Conservation (phyloP, 2,888 invertebrate genomes). For the Tryphoninae sp. region DNA sequence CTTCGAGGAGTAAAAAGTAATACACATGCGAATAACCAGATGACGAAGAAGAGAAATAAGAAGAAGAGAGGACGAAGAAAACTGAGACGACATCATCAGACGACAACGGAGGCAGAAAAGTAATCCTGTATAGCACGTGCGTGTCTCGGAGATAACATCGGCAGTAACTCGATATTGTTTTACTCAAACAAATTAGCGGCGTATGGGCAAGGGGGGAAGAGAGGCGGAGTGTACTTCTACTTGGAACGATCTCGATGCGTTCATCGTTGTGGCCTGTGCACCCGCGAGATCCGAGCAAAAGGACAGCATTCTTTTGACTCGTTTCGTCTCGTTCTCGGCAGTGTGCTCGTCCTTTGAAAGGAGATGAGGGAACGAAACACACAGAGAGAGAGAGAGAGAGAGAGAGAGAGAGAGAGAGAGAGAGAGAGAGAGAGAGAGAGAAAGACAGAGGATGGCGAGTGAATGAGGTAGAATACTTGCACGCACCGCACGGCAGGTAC, state of each 20-base stretch:
- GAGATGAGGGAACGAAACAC: not conserved
- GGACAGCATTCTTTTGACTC: constrained; percentile 41
- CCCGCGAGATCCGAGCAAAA: constrained; percentile 34
- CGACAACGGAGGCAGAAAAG: constrained; percentile 48
- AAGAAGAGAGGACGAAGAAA: constrained; percentile 4
- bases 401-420: not conserved
- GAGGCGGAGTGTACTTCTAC: constrained; percentile 47
- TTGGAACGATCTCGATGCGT: constrained; percentile 52
- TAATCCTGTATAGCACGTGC: constrained; percentile 73
- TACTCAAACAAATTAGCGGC: constrained; percentile 80
- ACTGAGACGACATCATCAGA: constrained; percentile 49
- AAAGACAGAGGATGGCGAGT: not conserved
- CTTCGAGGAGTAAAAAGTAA: constrained; percentile 2
- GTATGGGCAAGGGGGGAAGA: constrained; percentile 69
- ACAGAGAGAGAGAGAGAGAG: not conserved
- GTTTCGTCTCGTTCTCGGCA: constrained; percentile 11
- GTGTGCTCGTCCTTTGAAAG: constrained; percentile 2
- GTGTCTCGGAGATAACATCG: constrained; percentile 77
- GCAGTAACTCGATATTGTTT: constrained; percentile 80
- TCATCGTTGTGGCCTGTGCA: constrained; percentile 19
- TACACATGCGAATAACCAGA: not conserved
- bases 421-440: not conserved
- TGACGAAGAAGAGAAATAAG: not conserved
- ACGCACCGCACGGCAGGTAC: constrained; percentile 11
- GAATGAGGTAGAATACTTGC: constrained; percentile 37